Base-by-base conservation (phyloP, 2,888 invertebrate genomes). In the Leptura quadrifasciata region DNA sequence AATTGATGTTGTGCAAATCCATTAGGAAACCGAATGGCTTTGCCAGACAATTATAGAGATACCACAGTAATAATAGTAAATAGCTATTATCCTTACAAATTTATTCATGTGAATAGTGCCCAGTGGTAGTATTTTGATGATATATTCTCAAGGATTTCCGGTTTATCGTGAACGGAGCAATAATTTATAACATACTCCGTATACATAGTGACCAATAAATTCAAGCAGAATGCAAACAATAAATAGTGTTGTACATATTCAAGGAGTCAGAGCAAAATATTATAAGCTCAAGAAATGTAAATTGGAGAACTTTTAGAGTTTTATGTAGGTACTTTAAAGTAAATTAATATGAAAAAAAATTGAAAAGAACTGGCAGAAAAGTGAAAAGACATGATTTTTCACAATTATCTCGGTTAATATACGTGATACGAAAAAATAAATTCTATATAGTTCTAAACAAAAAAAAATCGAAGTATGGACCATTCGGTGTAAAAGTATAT, bases 21-120 rank as follows among this genome's bases (percentile, higher is more conserved):
- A 82, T 82, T 82, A 82, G 76, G 74, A 73, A 76, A 76, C 78
- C 72, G 24, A 65, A 72, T 27, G 60, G 76, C 76, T 67, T 54
- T 67, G 68, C 18, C 63, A 68, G 67, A 74, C 78, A 76, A 76
- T 78, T 70, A 78, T 74, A 68, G 76, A 72, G 68, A 74, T 67
- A 76, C 68, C 71, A 57, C 20, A 69, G 72, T 65, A 72, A 76
- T 74, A 71, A 74, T 72, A 74, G 76, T 78, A 75, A 76, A 78
- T 74, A 72, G 68, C 74, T 72, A 72, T 78, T 76, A 74, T 74
- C 74, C 74, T 76, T 69, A 61, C 61, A 70, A 67, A 69, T 71
- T 78, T 76, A 78, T 65, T 74, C 76, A 76, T 71, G 69, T 72
- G 27, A 63, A 74, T 74, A 78, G 69, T 68, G 54, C 74, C 78